Conservation (phyloP, 2,888 invertebrate species). For the Pseudolycoriella hygida region DNA sequence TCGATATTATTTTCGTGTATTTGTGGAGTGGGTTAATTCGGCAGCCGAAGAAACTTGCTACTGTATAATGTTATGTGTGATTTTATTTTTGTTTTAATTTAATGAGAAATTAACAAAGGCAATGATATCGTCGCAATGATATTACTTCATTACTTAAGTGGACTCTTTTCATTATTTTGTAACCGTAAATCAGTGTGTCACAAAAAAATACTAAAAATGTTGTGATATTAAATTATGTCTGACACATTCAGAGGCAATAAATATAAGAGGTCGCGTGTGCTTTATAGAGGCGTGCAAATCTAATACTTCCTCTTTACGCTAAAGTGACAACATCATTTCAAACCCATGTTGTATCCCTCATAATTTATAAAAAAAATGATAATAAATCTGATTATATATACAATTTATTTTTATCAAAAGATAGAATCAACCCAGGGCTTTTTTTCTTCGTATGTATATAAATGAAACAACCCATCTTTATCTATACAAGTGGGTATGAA, state of each 20-base stretch:
- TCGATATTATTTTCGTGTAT: no score
- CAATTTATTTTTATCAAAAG: constrained; percentile 13
- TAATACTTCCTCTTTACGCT: constrained; percentile 7
- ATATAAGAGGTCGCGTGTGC: constrained; percentile 2
- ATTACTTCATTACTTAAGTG: no score
- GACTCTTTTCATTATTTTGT: no score
- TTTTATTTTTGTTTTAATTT: no score
- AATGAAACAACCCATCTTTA: no score
- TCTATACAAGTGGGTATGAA: not conserved
- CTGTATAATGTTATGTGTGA: no score
- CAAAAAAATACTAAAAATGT: not conserved
- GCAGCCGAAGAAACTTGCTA: no score
- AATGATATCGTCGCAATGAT: no score
- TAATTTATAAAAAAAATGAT: constrained; percentile 9
- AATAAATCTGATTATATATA: constrained; percentile 14
- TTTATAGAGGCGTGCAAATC: constrained; percentile 5
- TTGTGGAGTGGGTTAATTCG: no score
- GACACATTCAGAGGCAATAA: not conserved
- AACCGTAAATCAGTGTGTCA: not conserved
- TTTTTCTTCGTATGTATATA: not conserved
- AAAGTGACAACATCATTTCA: constrained; percentile 7
- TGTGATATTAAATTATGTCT: not conserved
- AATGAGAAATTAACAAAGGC: no score
- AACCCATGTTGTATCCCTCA: constrained; percentile 4
- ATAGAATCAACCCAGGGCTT: constrained; percentile 10